Conservation (phyloP, 2,888 invertebrate species). For the Agrochola lychnidis region DNA sequence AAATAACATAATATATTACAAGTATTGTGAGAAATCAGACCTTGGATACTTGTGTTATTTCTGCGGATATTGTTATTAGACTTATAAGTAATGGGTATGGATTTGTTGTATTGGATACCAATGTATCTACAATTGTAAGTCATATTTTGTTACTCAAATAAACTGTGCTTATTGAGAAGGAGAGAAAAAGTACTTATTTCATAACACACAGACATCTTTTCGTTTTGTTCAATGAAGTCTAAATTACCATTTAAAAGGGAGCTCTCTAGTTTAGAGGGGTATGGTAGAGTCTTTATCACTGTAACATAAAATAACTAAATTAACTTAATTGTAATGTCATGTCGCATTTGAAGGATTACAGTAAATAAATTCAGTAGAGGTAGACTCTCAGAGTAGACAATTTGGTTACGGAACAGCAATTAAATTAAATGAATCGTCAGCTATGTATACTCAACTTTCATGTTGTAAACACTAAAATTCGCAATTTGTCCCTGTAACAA, state of each 20-base stretch:
- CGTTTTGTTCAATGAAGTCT: not conserved
- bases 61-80: slow-evolving; percentile 10
- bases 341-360: slow-evolving; percentile 19
- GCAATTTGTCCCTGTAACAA: not conserved
- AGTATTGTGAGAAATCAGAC: slow-evolving; percentile 18
- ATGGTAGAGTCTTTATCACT: not conserved
- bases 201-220: not conserved
- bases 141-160: not conserved
- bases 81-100: not conserved
- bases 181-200: not conserved
- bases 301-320: slow-evolving; percentile 6
- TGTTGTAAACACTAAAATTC: not conserved
- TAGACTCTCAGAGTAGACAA: slow-evolving; percentile 12
- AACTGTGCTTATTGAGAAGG: not conserved
- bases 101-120: not conserved
- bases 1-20: slow-evolving; percentile 24
- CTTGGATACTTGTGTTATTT: slow-evolving; percentile 13
- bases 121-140: not conserved
- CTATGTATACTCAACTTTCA: not conserved
- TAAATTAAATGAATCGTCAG: slow-evolving; percentile 22
- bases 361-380: slow-evolving; percentile 27
- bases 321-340: not conserved
- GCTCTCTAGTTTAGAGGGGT: too few species aligned
- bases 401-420: slow-evolving; percentile 5
- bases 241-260: not conserved